Evolutionary conservation across 2,113 vertebrate species (phyloP).

Genomic region (Alligator mississippiensis): DNA sequence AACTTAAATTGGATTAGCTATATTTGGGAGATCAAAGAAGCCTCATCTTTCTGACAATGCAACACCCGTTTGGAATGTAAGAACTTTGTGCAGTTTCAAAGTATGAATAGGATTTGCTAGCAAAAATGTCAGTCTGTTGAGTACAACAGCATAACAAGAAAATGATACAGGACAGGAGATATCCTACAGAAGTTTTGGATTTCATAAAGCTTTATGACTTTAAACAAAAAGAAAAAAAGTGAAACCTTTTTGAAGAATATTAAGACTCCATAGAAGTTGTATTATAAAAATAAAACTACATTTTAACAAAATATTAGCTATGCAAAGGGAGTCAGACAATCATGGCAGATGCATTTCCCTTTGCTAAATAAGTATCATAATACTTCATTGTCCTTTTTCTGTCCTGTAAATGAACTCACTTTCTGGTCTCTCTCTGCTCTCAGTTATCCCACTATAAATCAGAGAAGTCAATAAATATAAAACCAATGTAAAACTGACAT

Average conservation of each 20-base stretch:
- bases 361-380: fast-evolving
- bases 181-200: not conserved
- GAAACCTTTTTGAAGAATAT: too few species aligned
- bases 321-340: not conserved
- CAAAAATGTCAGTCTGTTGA: not conserved
- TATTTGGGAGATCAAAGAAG: not conserved
- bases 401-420: fast-evolving
- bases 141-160: not conserved
- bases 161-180: not conserved
- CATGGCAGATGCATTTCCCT: not conserved
- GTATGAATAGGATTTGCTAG: not conserved
- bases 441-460: too few species aligned
- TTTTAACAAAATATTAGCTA: not conserved
- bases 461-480: not conserved
- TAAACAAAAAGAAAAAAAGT: not conserved
- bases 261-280: not conserved
- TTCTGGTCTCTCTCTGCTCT: not conserved
- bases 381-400: not conserved
- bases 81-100: not conserved
- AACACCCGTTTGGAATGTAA: not conserved
- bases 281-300: not conserved
- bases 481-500: not conserved
- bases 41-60: not conserved
- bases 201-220: not conserved
- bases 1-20: not conserved